Percentiles rank a stretch among this genome's conserved stretches.
These are phyloP conservation scores for Druon quercuslanigerum DNA, from an alignment of 1,140 invertebrate genomes.

Conservation along the genomic window DNA sequence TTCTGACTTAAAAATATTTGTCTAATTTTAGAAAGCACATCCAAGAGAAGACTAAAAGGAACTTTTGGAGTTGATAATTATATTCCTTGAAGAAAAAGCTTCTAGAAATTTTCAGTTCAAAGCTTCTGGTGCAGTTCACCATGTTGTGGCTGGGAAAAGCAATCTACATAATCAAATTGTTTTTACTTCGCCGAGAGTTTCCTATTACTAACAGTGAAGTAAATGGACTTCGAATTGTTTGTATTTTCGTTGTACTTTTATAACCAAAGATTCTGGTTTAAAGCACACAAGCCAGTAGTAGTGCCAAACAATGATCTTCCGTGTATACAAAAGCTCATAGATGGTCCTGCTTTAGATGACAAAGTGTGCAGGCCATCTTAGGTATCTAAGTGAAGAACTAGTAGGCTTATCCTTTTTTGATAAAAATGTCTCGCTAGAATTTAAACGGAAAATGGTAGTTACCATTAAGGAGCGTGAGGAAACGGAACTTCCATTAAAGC, in stretches of 20 bases:
- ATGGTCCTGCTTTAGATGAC: slow-evolving; percentile 7
- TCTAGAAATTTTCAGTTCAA: slow-evolving; percentile 59
- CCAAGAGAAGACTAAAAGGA: slow-evolving; percentile 64
- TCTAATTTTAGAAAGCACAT: slow-evolving; percentile 24
- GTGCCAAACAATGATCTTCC: slow-evolving; percentile 31
- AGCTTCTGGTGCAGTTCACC: slow-evolving; percentile 63
- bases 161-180: slow-evolving; percentile 68
- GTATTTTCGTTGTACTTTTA: slow-evolving; percentile 36
- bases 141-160: slow-evolving; percentile 64
- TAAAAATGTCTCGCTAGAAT: too few relatives aligned
- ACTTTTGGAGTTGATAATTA: slow-evolving; percentile 47
- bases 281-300: not conserved
- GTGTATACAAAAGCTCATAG: not conserved
- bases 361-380: not conserved
- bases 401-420: too few relatives aligned
- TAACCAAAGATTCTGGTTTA: slow-evolving; percentile 38
- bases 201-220: slow-evolving; percentile 24
- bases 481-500: not conserved
- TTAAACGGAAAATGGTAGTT: too few relatives aligned
- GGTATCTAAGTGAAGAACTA: too few relatives aligned
- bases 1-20: not conserved
- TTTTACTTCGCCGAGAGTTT: slow-evolving; percentile 35
- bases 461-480: not conserved
- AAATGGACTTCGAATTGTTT: slow-evolving; percentile 29
- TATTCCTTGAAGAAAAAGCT: slow-evolving; percentile 63